phyloP scores from a whole-genome alignment of 2,888 invertebrate genomes.

The Anoplius nigerrimus region DNA sequence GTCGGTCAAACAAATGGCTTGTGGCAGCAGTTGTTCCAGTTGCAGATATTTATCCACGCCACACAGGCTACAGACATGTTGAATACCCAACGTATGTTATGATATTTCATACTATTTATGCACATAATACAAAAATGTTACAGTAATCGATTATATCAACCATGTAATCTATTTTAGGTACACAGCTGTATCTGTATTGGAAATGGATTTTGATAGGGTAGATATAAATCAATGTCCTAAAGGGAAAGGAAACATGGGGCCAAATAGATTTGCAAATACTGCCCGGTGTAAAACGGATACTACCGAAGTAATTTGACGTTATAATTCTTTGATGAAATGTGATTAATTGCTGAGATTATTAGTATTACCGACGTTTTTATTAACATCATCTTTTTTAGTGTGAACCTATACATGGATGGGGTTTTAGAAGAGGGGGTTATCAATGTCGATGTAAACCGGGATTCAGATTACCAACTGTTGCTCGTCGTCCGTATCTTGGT shows the following conservation, averaged over 20 bases:
- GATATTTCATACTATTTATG: constrained; percentile 8
- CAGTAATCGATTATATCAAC: not conserved
- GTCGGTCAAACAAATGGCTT: constrained; percentile 95
- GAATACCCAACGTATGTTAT: constrained; percentile 91
- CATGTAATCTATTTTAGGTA: constrained; percentile 78
- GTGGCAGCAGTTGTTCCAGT: constrained; percentile 95
- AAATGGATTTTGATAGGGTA: constrained; percentile 97
- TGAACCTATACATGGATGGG: constrained; percentile 97
- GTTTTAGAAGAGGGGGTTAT: constrained; percentile 95
- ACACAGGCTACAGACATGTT: constrained; percentile 93
- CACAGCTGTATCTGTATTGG: constrained; percentile 93
- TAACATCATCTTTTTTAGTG: constrained; percentile 78
- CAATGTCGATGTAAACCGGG: constrained; percentile 95
- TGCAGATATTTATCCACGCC: constrained; percentile 95
- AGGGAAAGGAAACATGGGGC: constrained; percentile 90
- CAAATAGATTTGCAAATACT: constrained; percentile 92
- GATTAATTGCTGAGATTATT: not conserved
- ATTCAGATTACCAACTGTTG: constrained; percentile 89
- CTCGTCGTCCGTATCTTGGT: constrained; percentile 93
- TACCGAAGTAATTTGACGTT: constrained; percentile 82
- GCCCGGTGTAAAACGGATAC: constrained; percentile 93
- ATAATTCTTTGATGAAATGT: not conserved
- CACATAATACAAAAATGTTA: not conserved
- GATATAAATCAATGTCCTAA: constrained; percentile 98
- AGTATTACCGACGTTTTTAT: not conserved